phyloP scores from a whole-genome alignment of 2,888 invertebrate species.

The Linhomoeus sp. region DNA sequence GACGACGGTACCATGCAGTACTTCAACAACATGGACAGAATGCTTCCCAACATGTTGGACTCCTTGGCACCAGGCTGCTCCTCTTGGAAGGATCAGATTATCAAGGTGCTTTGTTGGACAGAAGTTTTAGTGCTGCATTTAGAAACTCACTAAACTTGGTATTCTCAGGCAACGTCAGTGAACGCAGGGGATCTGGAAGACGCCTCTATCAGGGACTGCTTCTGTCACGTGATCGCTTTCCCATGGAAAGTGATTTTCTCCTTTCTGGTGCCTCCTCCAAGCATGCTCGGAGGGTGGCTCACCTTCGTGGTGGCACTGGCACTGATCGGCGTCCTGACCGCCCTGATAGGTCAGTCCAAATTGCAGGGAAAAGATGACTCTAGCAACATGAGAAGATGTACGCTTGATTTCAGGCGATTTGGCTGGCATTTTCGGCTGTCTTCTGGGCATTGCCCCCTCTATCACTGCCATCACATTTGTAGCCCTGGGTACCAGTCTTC shows the following conservation, averaged over 20 bases:
- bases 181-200: constrained; percentile 41
- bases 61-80: constrained; percentile 12
- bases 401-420: constrained; percentile 35
- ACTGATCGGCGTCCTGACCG: constrained; percentile 39
- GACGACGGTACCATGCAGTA: constrained; percentile 33
- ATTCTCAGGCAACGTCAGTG: constrained; percentile 38
- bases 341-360: constrained; percentile 34
- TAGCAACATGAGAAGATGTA: not conserved
- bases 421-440: constrained; percentile 41
- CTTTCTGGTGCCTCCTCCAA: constrained; percentile 37
- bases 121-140: too few species aligned
- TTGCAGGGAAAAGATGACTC: not conserved
- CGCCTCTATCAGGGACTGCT: constrained; percentile 36
- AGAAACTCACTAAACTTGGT: too few species aligned
- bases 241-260: constrained; percentile 39
- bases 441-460: constrained; percentile 33
- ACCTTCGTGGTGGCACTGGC: constrained; percentile 37
- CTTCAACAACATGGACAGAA: constrained; percentile 11
- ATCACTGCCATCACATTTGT: constrained; percentile 36
- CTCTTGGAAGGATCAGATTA: constrained; percentile 13
- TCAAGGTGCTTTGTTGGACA: not conserved
- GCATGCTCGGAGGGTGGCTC: constrained; percentile 39
- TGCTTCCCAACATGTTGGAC: not conserved
- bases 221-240: constrained; percentile 40
- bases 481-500: constrained; percentile 40